phyloP scores from a whole-genome alignment of 2,888 invertebrate genomes.

The Acanthococcus lagerstroemiae region DNA sequence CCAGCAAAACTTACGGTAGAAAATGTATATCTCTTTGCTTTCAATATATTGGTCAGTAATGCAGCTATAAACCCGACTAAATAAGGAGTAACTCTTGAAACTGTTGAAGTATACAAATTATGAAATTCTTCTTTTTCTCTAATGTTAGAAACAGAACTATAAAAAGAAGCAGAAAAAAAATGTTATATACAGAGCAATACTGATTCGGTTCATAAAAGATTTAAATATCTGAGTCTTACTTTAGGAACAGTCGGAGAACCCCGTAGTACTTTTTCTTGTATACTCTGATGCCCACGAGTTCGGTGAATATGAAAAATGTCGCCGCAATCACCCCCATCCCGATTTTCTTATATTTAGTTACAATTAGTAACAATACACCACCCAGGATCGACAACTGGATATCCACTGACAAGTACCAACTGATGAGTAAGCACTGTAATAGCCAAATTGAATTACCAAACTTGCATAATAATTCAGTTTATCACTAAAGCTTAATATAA shows the following conservation, averaged over 20 bases:
- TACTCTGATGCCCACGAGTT: no score
- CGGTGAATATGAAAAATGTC: no score
- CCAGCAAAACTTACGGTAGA: neutral
- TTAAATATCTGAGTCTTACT: no score
- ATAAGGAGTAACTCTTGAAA: constrained; percentile 18
- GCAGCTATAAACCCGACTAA: constrained; percentile 5
- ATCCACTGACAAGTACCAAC: neutral
- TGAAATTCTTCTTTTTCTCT: constrained; percentile 2
- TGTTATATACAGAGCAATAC: no score
- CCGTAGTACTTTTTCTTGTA: no score
- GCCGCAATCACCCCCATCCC: no score
- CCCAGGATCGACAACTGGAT: neutral
- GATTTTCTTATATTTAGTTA: neutral
- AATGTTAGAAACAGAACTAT: neutral
- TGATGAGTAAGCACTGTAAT: neutral
- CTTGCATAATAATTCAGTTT: no score
- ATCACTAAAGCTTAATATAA: neutral
- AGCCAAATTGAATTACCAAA: no score
- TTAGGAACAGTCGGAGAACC: no score
- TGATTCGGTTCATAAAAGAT: neutral
- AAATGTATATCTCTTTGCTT: neutral
- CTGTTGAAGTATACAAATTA: constrained; percentile 14
- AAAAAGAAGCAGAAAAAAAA: neutral
- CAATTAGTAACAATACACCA: neutral
- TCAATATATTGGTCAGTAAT: neutral